Conservation (phyloP, 2,888 invertebrate species). For the Anorthoa munda region DNA sequence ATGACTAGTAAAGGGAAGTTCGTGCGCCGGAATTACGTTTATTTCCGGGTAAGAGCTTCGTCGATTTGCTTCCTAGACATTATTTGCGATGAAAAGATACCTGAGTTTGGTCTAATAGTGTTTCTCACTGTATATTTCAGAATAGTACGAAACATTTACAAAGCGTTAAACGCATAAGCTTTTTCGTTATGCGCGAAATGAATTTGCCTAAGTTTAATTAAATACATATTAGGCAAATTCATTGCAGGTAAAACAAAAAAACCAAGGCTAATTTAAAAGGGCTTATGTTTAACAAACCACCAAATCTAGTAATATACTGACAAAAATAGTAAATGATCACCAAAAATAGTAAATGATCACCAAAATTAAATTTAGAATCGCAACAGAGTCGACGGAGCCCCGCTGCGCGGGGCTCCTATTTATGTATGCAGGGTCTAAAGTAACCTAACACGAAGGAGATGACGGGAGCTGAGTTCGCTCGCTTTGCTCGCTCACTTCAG, state of each 20-base stretch:
- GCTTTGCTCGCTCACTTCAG: too few relatives aligned
- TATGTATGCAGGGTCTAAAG: too few relatives aligned
- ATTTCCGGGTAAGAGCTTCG: slow-evolving; percentile 22
- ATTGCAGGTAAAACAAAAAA: background rate
- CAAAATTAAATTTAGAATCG: too few relatives aligned
- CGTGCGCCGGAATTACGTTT: slow-evolving; percentile 45
- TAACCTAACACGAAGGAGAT: too few relatives aligned
- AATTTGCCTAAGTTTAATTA: background rate
- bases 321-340: too few relatives aligned
- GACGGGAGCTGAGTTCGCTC: too few relatives aligned
- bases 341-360: too few relatives aligned
- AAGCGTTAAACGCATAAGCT: background rate
- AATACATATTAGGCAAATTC: too few relatives aligned
- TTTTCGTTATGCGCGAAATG: background rate
- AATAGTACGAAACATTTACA: background rate
- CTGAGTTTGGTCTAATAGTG: slow-evolving; percentile 2
- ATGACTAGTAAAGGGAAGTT: slow-evolving; percentile 79
- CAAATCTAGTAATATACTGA: too few relatives aligned
- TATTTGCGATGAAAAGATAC: slow-evolving; percentile 12
- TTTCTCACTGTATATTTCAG: background rate
- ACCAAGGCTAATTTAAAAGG: background rate
- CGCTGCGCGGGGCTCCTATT: too few relatives aligned
- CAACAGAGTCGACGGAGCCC: too few relatives aligned
- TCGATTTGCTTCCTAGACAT: slow-evolving; percentile 32
- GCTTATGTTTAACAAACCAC: too few relatives aligned